Percentiles rank a stretch among this genome's conserved stretches.
Evolutionary conservation across 2,113 vertebrate species (phyloP).

Genomic region (Parus major): DNA sequence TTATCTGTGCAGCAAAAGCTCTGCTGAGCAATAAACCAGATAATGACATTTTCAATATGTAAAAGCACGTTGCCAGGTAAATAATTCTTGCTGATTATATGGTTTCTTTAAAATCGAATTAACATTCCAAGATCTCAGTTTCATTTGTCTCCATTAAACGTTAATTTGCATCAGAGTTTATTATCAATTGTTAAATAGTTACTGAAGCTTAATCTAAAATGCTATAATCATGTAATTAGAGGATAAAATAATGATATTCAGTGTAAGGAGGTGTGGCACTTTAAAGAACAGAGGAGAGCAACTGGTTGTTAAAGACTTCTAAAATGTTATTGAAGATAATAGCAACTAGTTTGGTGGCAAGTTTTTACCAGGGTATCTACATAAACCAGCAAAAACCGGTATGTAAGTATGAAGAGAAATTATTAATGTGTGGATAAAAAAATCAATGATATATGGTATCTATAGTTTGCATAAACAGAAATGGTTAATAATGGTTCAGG

Average conservation of each 20-base stretch:
- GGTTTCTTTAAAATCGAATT: constrained; percentile 51
- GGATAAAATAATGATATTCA: constrained; percentile 44
- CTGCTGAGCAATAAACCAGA: background rate
- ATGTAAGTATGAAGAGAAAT: background rate
- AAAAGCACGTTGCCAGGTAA: constrained; percentile 26
- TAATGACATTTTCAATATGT: constrained; percentile 24
- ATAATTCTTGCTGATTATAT: constrained; percentile 60
- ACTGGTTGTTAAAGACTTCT: background rate
- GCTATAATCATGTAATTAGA: constrained; percentile 40
- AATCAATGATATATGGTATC: background rate
- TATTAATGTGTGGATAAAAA: background rate
- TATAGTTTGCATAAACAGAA: background rate
- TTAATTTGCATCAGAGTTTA: constrained; percentile 35
- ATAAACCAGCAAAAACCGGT: background rate
- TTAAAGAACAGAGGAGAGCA: background rate
- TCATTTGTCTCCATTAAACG: constrained; percentile 4
- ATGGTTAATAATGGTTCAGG: background rate
- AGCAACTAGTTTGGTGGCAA: background rate
- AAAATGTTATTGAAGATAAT: background rate
- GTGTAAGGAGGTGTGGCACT: background rate
- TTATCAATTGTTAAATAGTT: constrained; percentile 50
- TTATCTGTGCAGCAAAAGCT: background rate
- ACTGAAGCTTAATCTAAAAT: constrained; percentile 55
- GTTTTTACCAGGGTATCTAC: background rate
- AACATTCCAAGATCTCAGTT: background rate